Percentiles rank a stretch among this genome's conserved stretches.
Conservation (phyloP, 2,797 vertebrate species). For the Mareca strepera region DNA sequence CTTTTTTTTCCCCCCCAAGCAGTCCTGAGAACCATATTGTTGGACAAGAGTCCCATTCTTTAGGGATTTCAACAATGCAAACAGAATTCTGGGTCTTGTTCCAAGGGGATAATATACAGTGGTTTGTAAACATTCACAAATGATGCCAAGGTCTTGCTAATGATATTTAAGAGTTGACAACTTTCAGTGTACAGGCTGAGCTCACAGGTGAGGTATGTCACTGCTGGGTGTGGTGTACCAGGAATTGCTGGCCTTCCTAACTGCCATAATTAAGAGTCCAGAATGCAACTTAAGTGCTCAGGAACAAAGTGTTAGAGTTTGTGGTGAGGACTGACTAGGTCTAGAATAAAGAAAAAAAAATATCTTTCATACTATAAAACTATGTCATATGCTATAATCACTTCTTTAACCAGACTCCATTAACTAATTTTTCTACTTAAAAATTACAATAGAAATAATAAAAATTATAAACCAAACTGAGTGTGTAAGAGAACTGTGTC, state of each 20-base stretch:
- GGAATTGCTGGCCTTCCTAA: not conserved
- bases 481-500: not conserved
- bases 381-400: not conserved
- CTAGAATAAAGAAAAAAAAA: not conserved
- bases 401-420: not conserved
- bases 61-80: conserved; percentile 5
- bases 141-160: not conserved
- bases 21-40: not conserved
- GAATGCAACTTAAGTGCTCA: not conserved
- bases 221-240: not conserved
- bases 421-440: not conserved
- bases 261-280: not conserved
- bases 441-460: not conserved
- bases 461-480: not conserved
- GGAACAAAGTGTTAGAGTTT: not conserved
- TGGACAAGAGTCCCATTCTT: not conserved
- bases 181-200: not conserved
- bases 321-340: not conserved
- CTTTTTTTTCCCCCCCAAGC: not conserved
- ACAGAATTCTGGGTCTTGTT: not conserved
- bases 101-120: not conserved
- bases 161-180: not conserved
- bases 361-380: not conserved
- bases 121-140: not conserved
- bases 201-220: not conserved